Conservation (phyloP, 2,888 invertebrate genomes). For the Ligdia adustata region DNA sequence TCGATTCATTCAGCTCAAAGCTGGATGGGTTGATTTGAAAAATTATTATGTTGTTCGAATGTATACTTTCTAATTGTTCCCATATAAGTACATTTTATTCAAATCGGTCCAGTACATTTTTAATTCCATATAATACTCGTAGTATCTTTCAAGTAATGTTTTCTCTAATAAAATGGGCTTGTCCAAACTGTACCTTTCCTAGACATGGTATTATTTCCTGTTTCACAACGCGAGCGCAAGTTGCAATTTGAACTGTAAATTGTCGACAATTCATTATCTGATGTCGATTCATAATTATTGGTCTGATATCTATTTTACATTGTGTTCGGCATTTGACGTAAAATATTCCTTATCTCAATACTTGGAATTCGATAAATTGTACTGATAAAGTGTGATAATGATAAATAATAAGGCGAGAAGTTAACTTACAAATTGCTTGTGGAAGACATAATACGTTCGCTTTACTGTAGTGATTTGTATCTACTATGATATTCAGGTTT, state of each 20-base stretch:
- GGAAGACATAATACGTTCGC: conserved; percentile 21
- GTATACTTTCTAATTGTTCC: no score
- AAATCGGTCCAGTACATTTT: no score
- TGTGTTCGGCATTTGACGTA: conserved; percentile 36
- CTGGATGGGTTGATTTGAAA: no score
- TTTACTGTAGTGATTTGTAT: conserved; percentile 13
- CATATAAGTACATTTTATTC: no score
- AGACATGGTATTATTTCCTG: conserved; percentile 40
- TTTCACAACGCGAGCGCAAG: conserved; percentile 41
- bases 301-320: conserved; percentile 38
- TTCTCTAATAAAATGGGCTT: neutral
- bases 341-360: conserved; percentile 47
- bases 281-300: conserved; percentile 38
- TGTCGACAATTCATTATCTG: conserved; percentile 34
- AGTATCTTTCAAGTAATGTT: no score
- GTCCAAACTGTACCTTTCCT: neutral
- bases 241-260: conserved; percentile 42
- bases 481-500: conserved; percentile 9
- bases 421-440: conserved; percentile 21
- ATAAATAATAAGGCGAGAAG: conserved; percentile 24
- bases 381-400: conserved; percentile 23
- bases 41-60: no score
- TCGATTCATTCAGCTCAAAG: no score
- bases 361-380: conserved; percentile 45
- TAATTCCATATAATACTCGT: no score